These are phyloP conservation scores for Taxidea taxus DNA, from an alignment of 2,113 vertebrate genomes.

Conservation along the genomic window DNA sequence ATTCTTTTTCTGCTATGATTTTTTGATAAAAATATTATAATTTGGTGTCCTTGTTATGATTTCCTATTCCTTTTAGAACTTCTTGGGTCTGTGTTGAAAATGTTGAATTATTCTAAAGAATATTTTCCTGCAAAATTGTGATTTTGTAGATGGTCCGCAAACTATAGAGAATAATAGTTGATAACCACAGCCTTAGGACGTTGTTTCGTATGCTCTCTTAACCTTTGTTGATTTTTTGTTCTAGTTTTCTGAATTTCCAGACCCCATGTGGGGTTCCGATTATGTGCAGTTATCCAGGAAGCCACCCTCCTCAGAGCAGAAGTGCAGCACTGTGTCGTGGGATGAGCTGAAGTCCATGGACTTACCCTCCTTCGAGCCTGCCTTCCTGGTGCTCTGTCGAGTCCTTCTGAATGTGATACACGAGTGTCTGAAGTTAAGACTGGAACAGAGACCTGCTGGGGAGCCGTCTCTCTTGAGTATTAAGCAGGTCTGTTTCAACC, in stretches of 20 bases:
- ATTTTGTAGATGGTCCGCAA: background rate
- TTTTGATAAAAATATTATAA: background rate
- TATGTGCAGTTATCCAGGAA: slow-evolving; percentile 90
- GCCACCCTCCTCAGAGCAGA: slow-evolving; percentile 83
- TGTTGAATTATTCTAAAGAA: background rate
- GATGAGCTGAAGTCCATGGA: slow-evolving; percentile 95
- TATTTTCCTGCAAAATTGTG: background rate
- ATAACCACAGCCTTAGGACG: background rate
- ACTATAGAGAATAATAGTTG: background rate
- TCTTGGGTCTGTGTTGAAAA: background rate
- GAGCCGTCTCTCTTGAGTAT: slow-evolving; percentile 98
- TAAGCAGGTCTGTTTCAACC: slow-evolving; percentile 90
- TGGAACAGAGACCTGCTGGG: slow-evolving; percentile 98
- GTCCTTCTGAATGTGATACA: slow-evolving; percentile 98
- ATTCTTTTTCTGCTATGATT: background rate
- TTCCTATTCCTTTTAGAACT: background rate
- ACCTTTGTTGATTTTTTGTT: slow-evolving; percentile 68
- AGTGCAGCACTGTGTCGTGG: slow-evolving; percentile 89
- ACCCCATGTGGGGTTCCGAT: slow-evolving; percentile 94
- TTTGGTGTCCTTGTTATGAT: background rate
- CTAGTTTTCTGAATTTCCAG: slow-evolving; percentile 94
- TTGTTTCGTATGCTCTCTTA: slow-evolving; percentile 8
- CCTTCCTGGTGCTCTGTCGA: slow-evolving; percentile 96
- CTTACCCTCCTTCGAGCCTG: slow-evolving; percentile 95
- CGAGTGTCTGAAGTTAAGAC: slow-evolving; percentile 96